These are phyloP conservation scores for Drosophila arawakana DNA, from an alignment of 1,140 invertebrate genomes.

Conservation along the genomic window DNA sequence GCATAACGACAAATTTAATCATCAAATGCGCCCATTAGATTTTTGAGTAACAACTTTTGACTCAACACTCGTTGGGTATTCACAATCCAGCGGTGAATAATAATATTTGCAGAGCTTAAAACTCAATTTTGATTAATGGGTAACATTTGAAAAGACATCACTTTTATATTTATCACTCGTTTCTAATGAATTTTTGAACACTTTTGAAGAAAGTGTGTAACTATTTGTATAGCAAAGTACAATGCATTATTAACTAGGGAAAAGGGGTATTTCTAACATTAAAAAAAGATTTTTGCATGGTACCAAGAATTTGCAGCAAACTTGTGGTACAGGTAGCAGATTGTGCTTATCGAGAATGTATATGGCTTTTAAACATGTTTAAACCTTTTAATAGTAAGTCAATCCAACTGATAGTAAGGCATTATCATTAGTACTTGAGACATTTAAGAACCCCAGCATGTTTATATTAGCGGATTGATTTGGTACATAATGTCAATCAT, in stretches of 20 bases:
- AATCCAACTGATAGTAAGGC: neutral
- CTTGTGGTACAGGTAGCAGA: neutral
- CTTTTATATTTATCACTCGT: neutral
- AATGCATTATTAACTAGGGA: neutral
- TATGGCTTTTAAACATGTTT: neutral
- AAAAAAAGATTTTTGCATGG: neutral
- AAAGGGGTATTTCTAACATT: no score
- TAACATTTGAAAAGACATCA: neutral
- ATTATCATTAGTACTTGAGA: conserved; percentile 16
- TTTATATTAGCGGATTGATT: no score
- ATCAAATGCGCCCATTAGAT: conserved; percentile 9
- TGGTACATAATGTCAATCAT: no score
- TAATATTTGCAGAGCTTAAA: conserved; percentile 9
- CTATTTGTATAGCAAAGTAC: neutral
- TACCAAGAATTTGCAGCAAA: neutral
- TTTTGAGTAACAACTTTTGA: neutral
- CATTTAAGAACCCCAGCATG: conserved; percentile 7
- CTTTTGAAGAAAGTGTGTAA: neutral
- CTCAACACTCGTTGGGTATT: neutral
- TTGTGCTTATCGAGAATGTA: neutral
- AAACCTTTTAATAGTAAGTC: neutral
- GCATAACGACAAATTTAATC: conserved; percentile 7
- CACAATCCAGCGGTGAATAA: neutral
- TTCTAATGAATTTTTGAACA: neutral
- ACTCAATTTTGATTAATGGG: neutral